phyloP scores from a whole-genome alignment of 2,888 invertebrate genomes.

The Mythimna impura region DNA sequence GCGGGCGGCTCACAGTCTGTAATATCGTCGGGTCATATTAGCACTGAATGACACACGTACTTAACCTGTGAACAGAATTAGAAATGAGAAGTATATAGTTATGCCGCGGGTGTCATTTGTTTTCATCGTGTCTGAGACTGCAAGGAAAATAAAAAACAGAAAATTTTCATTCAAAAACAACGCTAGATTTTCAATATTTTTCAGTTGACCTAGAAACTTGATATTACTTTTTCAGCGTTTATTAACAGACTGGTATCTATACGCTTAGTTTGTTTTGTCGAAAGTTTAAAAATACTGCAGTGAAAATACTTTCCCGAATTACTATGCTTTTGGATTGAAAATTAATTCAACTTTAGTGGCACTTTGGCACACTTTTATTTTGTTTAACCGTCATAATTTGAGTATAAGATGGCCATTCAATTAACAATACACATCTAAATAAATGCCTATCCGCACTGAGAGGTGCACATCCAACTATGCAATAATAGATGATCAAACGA shows the following conservation, averaged over 20 bases:
- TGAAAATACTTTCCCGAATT: not conserved
- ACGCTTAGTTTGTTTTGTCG: not conserved
- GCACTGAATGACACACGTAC: constrained; percentile 79
- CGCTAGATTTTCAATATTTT: constrained; percentile 18
- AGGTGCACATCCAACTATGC: not conserved
- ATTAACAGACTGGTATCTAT: not conserved
- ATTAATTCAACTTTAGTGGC: not conserved
- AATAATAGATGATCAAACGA: too few species aligned
- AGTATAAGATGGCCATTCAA: too few species aligned
- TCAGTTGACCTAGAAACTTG: not conserved
- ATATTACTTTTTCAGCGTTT: constrained; percentile 27
- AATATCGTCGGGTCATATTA: constrained; percentile 81
- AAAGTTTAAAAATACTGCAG: not conserved
- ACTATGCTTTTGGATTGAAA: not conserved
- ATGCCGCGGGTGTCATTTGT: constrained; percentile 49
- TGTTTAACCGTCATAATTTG: too few species aligned
- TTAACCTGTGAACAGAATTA: constrained; percentile 77
- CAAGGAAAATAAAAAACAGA: not conserved
- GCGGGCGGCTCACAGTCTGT: constrained; percentile 77
- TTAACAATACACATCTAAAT: not conserved
- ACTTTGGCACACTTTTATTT: not conserved
- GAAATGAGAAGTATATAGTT: constrained; percentile 68
- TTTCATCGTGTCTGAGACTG: constrained; percentile 41
- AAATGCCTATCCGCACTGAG: not conserved
- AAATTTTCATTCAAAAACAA: not conserved